Percentiles rank a stretch among this genome's conserved stretches.
These are phyloP conservation scores for Adineta ricciae DNA, from an alignment of 2,888 invertebrate genomes.

Conservation along the genomic window DNA sequence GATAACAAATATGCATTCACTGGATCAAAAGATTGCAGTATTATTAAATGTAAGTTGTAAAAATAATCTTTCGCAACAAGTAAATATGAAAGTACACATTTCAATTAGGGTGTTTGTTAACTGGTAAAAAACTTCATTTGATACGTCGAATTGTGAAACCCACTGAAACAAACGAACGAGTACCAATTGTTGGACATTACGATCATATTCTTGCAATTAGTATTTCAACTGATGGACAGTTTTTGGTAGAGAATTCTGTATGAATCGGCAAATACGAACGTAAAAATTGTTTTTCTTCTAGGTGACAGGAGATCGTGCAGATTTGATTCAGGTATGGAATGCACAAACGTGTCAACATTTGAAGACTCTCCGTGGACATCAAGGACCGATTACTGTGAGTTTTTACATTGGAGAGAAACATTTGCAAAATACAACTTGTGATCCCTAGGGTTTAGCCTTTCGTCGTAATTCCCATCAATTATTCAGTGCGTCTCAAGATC, in stretches of 20 bases:
- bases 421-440: neutral
- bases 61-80: conserved; percentile 36
- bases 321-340: conserved; percentile 72
- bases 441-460: conserved; percentile 63
- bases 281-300: conserved; percentile 40
- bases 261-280: neutral
- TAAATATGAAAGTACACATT: conserved; percentile 34
- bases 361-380: conserved; percentile 62
- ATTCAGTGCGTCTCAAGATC: conserved; percentile 56
- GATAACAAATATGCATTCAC: conserved; percentile 66
- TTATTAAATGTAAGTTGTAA: conserved; percentile 67
- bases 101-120: conserved; percentile 44
- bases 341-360: conserved; percentile 65
- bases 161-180: conserved; percentile 36
- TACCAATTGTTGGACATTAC: conserved; percentile 42
- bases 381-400: conserved; percentile 36
- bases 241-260: conserved; percentile 56
- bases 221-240: conserved; percentile 68
- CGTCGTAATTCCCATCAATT: conserved; percentile 73
- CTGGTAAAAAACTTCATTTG: conserved; percentile 42
- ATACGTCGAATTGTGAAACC: neutral
- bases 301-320: conserved; percentile 62
- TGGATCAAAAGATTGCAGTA: conserved; percentile 74
- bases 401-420: neutral
- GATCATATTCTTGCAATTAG: conserved; percentile 59